Evolutionary conservation across 2,888 invertebrate genomes (phyloP).

Genomic region (Desoria tigrina): DNA sequence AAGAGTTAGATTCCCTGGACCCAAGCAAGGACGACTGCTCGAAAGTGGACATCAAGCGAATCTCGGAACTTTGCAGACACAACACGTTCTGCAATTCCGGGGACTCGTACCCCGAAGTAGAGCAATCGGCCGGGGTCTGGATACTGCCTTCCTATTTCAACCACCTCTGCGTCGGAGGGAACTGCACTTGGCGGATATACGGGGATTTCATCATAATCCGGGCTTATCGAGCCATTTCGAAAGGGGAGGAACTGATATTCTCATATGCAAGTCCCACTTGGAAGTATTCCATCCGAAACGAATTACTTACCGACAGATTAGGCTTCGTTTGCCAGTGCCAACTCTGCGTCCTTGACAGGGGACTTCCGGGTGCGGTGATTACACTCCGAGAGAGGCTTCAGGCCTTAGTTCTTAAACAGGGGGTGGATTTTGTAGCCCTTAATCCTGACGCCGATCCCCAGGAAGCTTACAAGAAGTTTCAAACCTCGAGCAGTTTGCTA

Average conservation of each 20-base stretch:
- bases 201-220: conserved; percentile 36
- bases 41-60: conserved; percentile 26
- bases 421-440: conserved; percentile 27
- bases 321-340: conserved; percentile 34
- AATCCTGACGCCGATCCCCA: conserved; percentile 10
- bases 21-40: conserved; percentile 11
- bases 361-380: conserved; percentile 12
- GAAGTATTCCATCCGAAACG: conserved; percentile 24
- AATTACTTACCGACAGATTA: conserved; percentile 29
- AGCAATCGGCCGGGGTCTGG: conserved; percentile 37
- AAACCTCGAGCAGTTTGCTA: conserved; percentile 28
- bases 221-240: conserved; percentile 23
- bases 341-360: conserved; percentile 28
- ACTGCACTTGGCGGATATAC: conserved; percentile 41
- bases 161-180: conserved; percentile 36
- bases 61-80: conserved; percentile 32
- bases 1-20: conserved; percentile 28
- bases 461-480: conserved; percentile 20
- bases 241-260: conserved; percentile 34
- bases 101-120: conserved; percentile 37
- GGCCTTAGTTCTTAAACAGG: conserved; percentile 27
- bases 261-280: conserved; percentile 38
- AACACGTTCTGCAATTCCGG: conserved; percentile 35
- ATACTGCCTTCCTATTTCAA: conserved; percentile 38
- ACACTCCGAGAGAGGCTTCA: conserved; percentile 24